Evolutionary conservation across 2,888 invertebrate genomes (phyloP).

Genomic region (Drosophila anceps): DNA sequence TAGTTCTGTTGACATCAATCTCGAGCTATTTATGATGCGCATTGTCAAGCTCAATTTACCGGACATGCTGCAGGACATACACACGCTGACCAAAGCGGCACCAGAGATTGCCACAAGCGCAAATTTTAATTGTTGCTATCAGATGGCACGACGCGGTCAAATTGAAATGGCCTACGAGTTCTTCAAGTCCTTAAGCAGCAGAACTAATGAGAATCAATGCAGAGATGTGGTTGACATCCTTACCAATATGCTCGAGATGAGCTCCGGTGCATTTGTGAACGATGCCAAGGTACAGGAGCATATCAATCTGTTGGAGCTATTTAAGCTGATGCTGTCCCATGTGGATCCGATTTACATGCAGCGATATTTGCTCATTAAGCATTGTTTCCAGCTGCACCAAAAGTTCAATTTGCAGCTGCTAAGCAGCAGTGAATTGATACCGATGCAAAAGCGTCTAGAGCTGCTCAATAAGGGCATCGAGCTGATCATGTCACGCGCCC

Average conservation of each 20-base stretch:
- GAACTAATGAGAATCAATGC: constrained; percentile 67
- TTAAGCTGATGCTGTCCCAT: constrained; percentile 74
- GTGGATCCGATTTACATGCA: constrained; percentile 51
- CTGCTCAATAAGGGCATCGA: constrained; percentile 77
- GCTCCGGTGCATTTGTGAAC: constrained; percentile 32
- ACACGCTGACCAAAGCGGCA: constrained; percentile 79
- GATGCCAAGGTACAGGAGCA: constrained; percentile 64
- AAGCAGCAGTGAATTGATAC: constrained; percentile 61
- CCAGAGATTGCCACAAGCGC: constrained; percentile 81
- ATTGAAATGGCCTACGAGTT: constrained; percentile 81
- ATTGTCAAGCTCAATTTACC: constrained; percentile 83
- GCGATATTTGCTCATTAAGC: constrained; percentile 72
- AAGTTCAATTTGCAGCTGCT: constrained; percentile 71
- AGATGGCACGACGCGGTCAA: constrained; percentile 82
- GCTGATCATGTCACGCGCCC: constrained; percentile 68
- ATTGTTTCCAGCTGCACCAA: constrained; percentile 68
- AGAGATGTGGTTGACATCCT: constrained; percentile 72
- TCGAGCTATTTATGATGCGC: constrained; percentile 83
- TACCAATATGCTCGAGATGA: constrained; percentile 72
- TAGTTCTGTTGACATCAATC: constrained; percentile 74
- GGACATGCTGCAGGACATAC: constrained; percentile 84
- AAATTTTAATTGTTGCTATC: constrained; percentile 83
- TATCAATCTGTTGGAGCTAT: constrained; percentile 78
- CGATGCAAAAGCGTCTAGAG: constrained; percentile 53
- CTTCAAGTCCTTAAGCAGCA: constrained; percentile 72